Base-by-base conservation (phyloP, 2,888 invertebrate species). In the Ectemnius lituratus region DNA sequence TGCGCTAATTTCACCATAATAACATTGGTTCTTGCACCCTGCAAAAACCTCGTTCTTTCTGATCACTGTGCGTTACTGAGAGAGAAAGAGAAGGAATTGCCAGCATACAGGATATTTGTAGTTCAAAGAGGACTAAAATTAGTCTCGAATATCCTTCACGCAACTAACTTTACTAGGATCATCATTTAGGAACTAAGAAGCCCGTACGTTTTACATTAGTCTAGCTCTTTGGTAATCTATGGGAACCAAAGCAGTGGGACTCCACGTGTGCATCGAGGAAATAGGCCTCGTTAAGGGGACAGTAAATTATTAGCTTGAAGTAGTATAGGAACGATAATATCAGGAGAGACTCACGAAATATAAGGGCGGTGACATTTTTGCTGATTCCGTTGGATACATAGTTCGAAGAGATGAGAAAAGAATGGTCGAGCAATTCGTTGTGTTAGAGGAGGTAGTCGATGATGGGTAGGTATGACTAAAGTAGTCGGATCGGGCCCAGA, bases 401-500 rank as follows among this genome's bases (percentile, higher is more conserved):
- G 23, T 3, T 23, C 23, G 23, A 0, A 0, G 66, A 73, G 81
- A 74, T 67, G 73, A 79, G 70, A 68, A 81, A 79, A 77, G 76
- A 80, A 78, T 75, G 78, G 64, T 68, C 70, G 45, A 67, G 73
- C 81, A 59, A 78, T 81, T 78, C 71, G 71, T 74, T 70, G 72
- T 72, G 65, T 81, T 81, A 79, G 71, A 70, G 70, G 61, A 69
- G 73, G 23, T 62, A 63, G 62, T 69, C 62, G 71, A 66, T 67
- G 81, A 76, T 70, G 79, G 82, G 78, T 74, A 75, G 79, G 77
- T 79, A 84, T 80, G 83, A 84, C 80, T 76, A 74, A 79, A 79
- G 80, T 77, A 78, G 73, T 66, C 75, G 70, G 81, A 81, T 82
- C 83, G 72, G 80, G 80, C 85, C 78, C 84, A 85, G 82, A 81